Percentiles rank a stretch among this genome's conserved stretches.
Conservation (phyloP, 1,140 invertebrate genomes). For the Mamestra configurata region DNA sequence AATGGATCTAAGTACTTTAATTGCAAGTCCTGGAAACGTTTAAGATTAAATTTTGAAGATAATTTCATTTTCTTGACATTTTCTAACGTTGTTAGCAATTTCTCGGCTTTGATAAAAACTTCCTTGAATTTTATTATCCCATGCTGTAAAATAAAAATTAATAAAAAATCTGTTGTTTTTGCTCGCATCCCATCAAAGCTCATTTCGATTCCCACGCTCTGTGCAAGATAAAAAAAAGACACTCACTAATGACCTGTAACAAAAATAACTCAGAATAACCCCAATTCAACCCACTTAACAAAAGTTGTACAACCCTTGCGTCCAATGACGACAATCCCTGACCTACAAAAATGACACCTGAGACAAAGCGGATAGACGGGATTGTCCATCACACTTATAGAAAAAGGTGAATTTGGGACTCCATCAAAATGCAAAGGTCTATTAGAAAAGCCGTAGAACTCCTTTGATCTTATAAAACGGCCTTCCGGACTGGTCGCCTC, state of each 20-base stretch:
- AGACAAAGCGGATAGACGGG: constrained; percentile 17
- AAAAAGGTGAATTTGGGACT: constrained; percentile 62
- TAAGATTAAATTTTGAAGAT: not conserved
- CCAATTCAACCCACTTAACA: no score
- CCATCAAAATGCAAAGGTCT: constrained; percentile 81
- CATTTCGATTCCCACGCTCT: no score
- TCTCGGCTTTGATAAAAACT: no score
- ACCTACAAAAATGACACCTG: not conserved
- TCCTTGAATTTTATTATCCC: no score
- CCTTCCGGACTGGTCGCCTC: constrained; percentile 69
- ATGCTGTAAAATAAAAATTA: no score
- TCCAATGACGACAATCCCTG: not conserved
- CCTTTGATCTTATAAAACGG: constrained; percentile 78
- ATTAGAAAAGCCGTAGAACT: constrained; percentile 72
- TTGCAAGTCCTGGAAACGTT: not conserved
- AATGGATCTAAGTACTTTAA: constrained; percentile 11
- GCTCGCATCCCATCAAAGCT: no score
- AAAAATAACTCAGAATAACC: not conserved
- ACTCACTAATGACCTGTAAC: no score
- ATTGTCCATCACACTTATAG: constrained; percentile 11
- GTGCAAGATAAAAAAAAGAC: no score
- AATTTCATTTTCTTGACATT: not conserved
- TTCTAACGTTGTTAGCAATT: not conserved
- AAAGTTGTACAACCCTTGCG: no score
- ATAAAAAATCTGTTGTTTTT: no score